Evolutionary conservation across 2,113 vertebrate species (phyloP), one percentile per base, ranked within the genome.

Genomic region (Tapirus terrestris): DNA sequence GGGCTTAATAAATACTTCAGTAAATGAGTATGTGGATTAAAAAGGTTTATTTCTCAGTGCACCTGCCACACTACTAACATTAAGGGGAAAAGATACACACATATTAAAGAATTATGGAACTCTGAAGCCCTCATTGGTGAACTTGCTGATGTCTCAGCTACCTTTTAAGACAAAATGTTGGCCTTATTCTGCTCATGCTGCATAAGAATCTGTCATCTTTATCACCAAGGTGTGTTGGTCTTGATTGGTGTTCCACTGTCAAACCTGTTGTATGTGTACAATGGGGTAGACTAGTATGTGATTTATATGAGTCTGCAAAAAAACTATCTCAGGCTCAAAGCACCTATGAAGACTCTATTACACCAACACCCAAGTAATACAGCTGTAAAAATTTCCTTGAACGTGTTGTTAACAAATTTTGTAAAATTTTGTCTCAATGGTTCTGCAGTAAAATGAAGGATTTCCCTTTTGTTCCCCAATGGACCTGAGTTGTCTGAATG

Each of bases 401-500:
- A 88, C 43, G 79, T 94, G 45, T 82, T 25, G 77, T 88, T 85
- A 53, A 13, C 56, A 81, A 63, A 31, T 39, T 85, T n/a, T 85
- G 53, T 76, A 61, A 91, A 53, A 39, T 6, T 90, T 20, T 23
- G 85, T 82, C 60, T 86, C 45, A 51, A 65, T 61, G 13, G 17
- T 91, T 95, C 48, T 6, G 39, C 56, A 65, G 53, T 4, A 81
- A 77, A 56, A 68, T 67, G 43, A 75, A 89, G 6, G 48, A 81
- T 8, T 80, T 96, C 87, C 33, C 87, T 95, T 33, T n/a, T 82
- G 84, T 43, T 23, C 95, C 86, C 77, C 14, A 73, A 39, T 93
- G 92, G 60, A 33, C 76, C 11, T 88, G 73, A 12, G 58, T 27
- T 79, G 1, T 53, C 16, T 84, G 65, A 92, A 73, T 75, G 12